Evolutionary conservation across 2,888 invertebrate genomes (phyloP), one percentile per base, ranked within the genome.

Genomic region (Rotaria sp.): DNA sequence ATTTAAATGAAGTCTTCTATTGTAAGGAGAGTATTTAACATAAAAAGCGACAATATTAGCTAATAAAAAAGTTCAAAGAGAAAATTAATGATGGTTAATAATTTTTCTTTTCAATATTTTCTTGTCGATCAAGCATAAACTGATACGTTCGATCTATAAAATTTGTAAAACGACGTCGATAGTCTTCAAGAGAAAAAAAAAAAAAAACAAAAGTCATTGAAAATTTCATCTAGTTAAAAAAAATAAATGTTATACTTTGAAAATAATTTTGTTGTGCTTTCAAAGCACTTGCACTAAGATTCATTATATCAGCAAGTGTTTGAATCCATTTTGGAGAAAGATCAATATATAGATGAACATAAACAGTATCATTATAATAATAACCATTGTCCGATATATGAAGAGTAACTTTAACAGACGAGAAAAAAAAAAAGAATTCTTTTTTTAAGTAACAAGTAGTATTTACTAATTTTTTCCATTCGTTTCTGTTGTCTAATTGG

Each of bases 111-210:
- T 35, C 35, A 67, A 67, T 18, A 67, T 18, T 13, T 67, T 15
- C 11, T 35, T 67, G 15, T 8, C 18, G 5, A 35, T 8, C 5
- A 30, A 30, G 4, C 24, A 35, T 15, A 5, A 67, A 67, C 0
- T 35, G 21, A 18, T 30, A 4, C 1, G 26, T 1, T 30, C 30
- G 30, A 67, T 67, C 67, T 0, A 30, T 18, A 35, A 67, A 67
- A 35, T 67, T 67, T n/a, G n/a, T 67, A 35, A 67, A 67, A 35
- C 7, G 67, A 67, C 67, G 67, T 67, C 67, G 67, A 67, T 67
- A 67, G 18, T 35, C 67, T n/a, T 30, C 1, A 26, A 30, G 18
- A 67, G 10, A 15, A 67, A 4, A 67, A 67, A 67, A 13, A 59
- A 8, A 21, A 57, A n/a, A 13, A 45, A 50, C 15, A 50, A 50